Evolutionary conservation across 2,797 vertebrate genomes (phyloP), one percentile per base, ranked within the genome.

Genomic region (Sarcophilus harrisii): DNA sequence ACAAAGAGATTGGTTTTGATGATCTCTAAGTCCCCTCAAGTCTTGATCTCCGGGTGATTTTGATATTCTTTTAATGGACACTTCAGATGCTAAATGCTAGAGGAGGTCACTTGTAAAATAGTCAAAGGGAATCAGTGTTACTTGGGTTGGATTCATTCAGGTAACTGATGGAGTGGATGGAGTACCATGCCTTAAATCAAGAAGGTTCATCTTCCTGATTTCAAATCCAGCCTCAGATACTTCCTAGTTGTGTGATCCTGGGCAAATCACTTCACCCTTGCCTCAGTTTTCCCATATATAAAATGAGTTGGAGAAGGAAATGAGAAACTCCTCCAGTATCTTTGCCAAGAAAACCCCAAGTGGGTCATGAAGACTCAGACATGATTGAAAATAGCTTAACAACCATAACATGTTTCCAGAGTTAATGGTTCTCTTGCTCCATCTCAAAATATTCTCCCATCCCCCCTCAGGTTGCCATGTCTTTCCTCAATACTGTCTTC

Each of bases 401-500:
- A 59, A 59, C 58, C 9, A 59, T 59, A 59, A 59, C 27, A 59
- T 57, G 21, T 60, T 66, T 60, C 57, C 57, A 93, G 49, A 62
- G 57, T 87, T 55, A 12, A 49, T 0, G 0, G 2, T 14, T 93
- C 45, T 94, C 96, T 93, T 91, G 32, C n/a, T 91, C 54, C 62
- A 52, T 30, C 54, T 18, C 73, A 87, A 87, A n/a, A n/a, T 45
- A n/a, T 13, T 87, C 73, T n/a, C 32, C 32, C 32, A n/a, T 24
- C 13, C n/a, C 38, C 73, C 32, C n/a, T 24, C 32, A 45, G 73
- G 73, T n/a, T n/a, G 14, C 73, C n/a, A n/a, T 32, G 90, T 30
- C 90, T 90, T n/a, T 57, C 29, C 52, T 57, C 45, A 55, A 90
- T 59, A 90, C 66, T 66, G 59, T 92, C 81, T 94, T 58, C 38